phyloP scores from a whole-genome alignment of 2,113 vertebrate species.

The Otis tarda region DNA sequence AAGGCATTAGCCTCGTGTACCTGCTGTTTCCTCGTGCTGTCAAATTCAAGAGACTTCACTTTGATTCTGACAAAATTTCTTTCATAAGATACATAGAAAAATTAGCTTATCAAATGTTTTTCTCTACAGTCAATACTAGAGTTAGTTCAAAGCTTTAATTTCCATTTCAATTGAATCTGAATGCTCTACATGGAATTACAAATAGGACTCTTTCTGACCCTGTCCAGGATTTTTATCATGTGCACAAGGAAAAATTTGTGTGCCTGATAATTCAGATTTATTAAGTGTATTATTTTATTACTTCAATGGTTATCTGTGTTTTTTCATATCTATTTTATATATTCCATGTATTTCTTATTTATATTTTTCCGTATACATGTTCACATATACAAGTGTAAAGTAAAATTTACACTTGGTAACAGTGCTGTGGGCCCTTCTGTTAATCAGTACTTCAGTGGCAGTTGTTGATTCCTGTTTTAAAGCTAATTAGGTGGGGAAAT shows the following conservation, averaged over 20 bases:
- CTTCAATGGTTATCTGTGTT: background rate
- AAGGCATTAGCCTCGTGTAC: background rate
- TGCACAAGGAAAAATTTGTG: background rate
- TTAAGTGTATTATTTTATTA: background rate
- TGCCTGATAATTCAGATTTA: background rate
- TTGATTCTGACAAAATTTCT: background rate
- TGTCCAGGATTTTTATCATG: background rate
- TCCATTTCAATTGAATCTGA: background rate
- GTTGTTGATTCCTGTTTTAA: background rate
- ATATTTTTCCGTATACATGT: background rate
- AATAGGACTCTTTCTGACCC: background rate
- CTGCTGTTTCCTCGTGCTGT: background rate
- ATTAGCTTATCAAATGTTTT: background rate
- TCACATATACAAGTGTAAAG: background rate
- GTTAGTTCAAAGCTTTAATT: conserved; percentile 14
- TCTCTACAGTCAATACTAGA: background rate
- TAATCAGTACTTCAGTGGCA: background rate
- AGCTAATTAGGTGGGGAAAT: conserved; percentile 15
- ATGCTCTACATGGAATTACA: background rate
- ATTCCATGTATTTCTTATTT: background rate
- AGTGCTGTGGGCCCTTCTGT: background rate
- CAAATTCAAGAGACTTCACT: background rate
- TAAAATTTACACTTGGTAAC: background rate
- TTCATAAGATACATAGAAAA: background rate
- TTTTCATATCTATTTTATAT: background rate